Evolutionary conservation across 2,888 invertebrate species (phyloP), one percentile per base, ranked within the genome.

Genomic region (Hydropsyche betteni): DNA sequence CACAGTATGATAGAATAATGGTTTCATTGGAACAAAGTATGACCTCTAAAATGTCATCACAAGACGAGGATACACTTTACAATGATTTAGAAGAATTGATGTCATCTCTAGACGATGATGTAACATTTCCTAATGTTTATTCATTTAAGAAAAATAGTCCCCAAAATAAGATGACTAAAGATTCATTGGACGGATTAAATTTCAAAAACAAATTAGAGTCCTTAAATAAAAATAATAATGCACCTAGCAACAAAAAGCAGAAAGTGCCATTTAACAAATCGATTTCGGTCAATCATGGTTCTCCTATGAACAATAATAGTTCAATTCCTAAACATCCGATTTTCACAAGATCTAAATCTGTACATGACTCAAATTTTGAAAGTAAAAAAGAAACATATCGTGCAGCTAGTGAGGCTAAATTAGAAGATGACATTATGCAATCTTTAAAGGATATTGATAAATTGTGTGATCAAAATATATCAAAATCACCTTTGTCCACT

Each of bases 21-120:
- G 85, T 86, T 78, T 86, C 87, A 55, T 82, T 88, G 81, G 88
- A 88, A 80, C 86, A 86, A 82, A 86, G 86, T 79, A 84, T 86
- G 81, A 77, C 84, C 72, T 87, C 87, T 51, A 86, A 87, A 82
- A 83, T 84, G 79, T 86, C 87, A 3, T 83, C 84, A 34, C 85
- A 86, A 82, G 87, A 88, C 78, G 86, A 87, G 74, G 87, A 87
- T 80, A 86, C 88, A 80, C 84, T 90, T 38, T 89, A 90, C 80
- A 90, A 89, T 82, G 90, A 90, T 82, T 90, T 91, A 79, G 92
- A 92, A 81, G 91, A 92, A 83, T 89, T 92, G 81, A 89, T 91
- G 84, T 90, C 89, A 80, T 89, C 91, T 79, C 91, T 91, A 82
- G 91, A 91, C 80, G 91, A 91, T 80, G 90, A 91, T 81, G 86